Base-by-base conservation (phyloP, 2,113 vertebrate genomes). In the Triplophysa rosa region DNA sequence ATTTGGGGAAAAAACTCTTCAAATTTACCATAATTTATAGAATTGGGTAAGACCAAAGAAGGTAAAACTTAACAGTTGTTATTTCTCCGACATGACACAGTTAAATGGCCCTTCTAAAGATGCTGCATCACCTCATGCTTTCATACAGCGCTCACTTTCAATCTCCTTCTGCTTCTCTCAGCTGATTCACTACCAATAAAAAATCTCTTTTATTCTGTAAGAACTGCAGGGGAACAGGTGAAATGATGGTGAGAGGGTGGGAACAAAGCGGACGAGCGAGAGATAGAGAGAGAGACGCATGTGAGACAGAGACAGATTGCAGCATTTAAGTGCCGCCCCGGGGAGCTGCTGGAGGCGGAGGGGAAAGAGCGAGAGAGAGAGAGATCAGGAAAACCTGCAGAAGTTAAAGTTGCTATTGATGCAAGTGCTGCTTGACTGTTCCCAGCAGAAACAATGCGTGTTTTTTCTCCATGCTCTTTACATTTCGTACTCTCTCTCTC, bases 261-360 rank as follows among this genome's bases (percentile, higher is more conserved):
- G 37, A 77, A 37, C 56, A 67, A 56, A 62, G 74, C 69, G 23
- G 40, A 40, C 2, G 83, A 84, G 86, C 80, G 61, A 77, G 56
- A 67, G 79, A 80, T 59, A 81, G 85, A 86, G 80, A 80, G 29
- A 77, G 72, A 61, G 70, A 84, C 77, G 85, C 77, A 33, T 70
- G 78, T 26, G 83, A 84, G 89, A 91, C 86, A 89, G 88, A 90
- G 91, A 92, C 89, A 91, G 91, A 93, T 92, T 92, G 91, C 91
- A 87, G 89, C 91, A 90, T 92, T 93, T 92, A 92, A 90, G 87
- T 87, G 87, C 42, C 85, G 86, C 90, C 91, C 90, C 82, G 83
- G 92, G 92, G 91, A 90, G 85, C 85, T 83, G 85, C 91, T 86
- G 91, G 84, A 91, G 87, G 90, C 90, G 89, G 90, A 82, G 73